These are phyloP conservation scores for Drosophila bifasciata DNA, from an alignment of 1,140 invertebrate species.

Conservation along the genomic window DNA sequence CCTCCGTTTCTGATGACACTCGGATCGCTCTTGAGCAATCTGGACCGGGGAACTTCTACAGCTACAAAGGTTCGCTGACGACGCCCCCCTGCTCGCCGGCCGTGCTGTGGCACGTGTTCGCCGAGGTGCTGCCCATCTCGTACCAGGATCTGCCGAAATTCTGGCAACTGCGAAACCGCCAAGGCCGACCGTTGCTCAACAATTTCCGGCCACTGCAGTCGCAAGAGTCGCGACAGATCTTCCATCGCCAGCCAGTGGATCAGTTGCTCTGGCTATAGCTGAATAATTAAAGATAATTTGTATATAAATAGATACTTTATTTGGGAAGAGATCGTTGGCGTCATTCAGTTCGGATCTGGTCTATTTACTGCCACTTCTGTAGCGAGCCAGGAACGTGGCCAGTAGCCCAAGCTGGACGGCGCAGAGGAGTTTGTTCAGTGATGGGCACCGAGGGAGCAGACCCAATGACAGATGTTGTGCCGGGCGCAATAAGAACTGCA, in stretches of 20 bases:
- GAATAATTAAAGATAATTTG: neutral
- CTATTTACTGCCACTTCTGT: constrained; percentile 19
- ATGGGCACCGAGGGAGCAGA: constrained; percentile 18
- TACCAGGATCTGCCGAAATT: constrained; percentile 86
- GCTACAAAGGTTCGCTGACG: constrained; percentile 95
- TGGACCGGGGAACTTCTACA: constrained; percentile 88
- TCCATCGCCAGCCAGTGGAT: constrained; percentile 81
- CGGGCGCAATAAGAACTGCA: neutral
- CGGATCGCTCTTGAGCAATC: constrained; percentile 65
- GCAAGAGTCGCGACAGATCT: constrained; percentile 86
- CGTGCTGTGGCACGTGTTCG: constrained; percentile 95
- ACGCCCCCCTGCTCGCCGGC: constrained; percentile 95
- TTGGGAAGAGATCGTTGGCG: too few relatives aligned
- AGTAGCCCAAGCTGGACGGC: constrained; percentile 59
- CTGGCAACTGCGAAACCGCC: constrained; percentile 86
- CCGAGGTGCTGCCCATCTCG: constrained; percentile 86
- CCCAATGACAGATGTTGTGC: constrained; percentile 24
- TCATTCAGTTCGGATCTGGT: neutral
- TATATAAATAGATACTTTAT: neutral
- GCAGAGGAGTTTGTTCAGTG: constrained; percentile 34
- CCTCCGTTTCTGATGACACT: constrained; percentile 52
- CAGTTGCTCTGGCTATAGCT: constrained; percentile 51
- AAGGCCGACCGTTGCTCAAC: constrained; percentile 84
- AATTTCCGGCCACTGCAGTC: constrained; percentile 87
- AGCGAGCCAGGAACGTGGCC: constrained; percentile 41